Evolutionary conservation across 2,888 invertebrate species (phyloP), one percentile per base, ranked within the genome.

Genomic region (Drosophila tanythrix): DNA sequence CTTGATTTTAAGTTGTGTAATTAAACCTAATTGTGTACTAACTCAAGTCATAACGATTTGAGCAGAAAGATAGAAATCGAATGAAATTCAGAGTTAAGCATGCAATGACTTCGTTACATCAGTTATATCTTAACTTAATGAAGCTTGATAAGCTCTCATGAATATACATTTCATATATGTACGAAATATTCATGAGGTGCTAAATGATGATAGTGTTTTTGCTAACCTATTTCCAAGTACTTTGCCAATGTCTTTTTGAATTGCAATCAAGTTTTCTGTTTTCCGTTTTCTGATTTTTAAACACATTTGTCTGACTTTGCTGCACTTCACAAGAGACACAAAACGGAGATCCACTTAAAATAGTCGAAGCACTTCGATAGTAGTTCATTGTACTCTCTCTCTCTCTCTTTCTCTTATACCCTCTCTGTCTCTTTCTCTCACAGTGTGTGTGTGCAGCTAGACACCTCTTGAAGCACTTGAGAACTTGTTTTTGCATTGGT

Each of bases 401-500:
- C 40, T n/a, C 31, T 35, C 21, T n/a, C 33, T 15, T 11, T 10
- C 5, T 7, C 18, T 13, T 18, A n/a, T 0, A 27, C 40, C n/a
- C 11, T 11, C 18, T 8, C 18, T 38, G 3, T n/a, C 1, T 43
- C 11, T 6, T 2, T 43, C 1, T 27, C n/a, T n/a, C 1, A n/a
- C 6, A 11, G 29, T 15, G 36, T 11, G 8, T 50, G 33, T 67
- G 27, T 43, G 40, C n/a, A 51, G 76, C 63, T 68, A 77, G 76
- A 77, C 77, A 81, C 66, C 78, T 81, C 81, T 72, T 66, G 77
- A 71, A 72, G 59, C 78, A 73, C 73, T 59, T 73, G 55, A 77
- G 69, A 77, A 79, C 82, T 79, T 73, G 79, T 79, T 85, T 85
- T 77, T 76, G 90, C 89, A 85, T 88, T 88, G 90, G 67, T 76